Evolutionary conservation across 2,888 invertebrate genomes (phyloP).

Genomic region (Noctua pronuba): DNA sequence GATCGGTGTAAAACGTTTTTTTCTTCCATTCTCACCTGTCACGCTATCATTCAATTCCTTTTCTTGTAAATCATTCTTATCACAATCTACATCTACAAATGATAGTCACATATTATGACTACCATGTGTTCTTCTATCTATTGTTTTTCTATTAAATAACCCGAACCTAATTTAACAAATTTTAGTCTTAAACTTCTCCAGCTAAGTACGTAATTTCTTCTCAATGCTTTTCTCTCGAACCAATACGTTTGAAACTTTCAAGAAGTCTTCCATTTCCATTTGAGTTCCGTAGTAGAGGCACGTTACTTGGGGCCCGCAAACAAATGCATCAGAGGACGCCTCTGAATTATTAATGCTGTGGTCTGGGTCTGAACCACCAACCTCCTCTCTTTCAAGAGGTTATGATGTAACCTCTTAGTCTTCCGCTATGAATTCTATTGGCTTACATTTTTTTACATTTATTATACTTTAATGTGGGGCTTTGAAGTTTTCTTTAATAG

Average conservation of each 20-base stretch:
- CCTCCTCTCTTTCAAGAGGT: slow-evolving; percentile 67
- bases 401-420: slow-evolving; percentile 69
- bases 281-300: slow-evolving; percentile 60
- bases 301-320: slow-evolving; percentile 71
- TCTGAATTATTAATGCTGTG: slow-evolving; percentile 81
- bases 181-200: neutral
- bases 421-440: slow-evolving; percentile 60
- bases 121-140: neutral
- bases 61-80: neutral
- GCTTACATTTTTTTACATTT: slow-evolving; percentile 54
- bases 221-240: slow-evolving; percentile 24
- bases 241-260: slow-evolving; percentile 36
- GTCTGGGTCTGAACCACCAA: slow-evolving; percentile 68
- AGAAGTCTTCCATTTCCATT: slow-evolving; percentile 29
- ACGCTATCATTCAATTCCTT: neutral
- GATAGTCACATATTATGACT: neutral
- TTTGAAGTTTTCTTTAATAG: slow-evolving; percentile 22
- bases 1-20: neutral
- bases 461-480: slow-evolving; percentile 21
- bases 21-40: neutral
- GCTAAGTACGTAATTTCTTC: slow-evolving; percentile 6
- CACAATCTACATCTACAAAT: too few species aligned
- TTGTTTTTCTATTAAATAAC: neutral
- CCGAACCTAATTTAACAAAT: neutral
- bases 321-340: slow-evolving; percentile 76